Evolutionary conservation across 2,888 invertebrate species (phyloP), one percentile per base, ranked within the genome.

Genomic region (Lingula anatina): DNA sequence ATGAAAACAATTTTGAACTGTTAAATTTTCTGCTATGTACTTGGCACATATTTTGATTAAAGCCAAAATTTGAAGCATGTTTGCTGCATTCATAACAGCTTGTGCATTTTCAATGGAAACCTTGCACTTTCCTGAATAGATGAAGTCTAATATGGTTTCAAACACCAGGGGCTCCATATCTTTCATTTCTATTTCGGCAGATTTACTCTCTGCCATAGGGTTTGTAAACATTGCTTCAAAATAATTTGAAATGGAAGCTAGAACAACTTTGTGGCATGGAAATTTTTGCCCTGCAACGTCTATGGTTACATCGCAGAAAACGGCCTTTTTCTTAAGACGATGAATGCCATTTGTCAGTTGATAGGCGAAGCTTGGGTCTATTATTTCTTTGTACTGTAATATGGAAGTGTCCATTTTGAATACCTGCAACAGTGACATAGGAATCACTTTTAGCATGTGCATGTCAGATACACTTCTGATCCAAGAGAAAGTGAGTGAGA

Each of bases 221-320:
- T 67, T 68, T 2, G 65, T 61, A 55, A 70, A 70, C 70, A 70
- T 70, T 2, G 65, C 65, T 44, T 61, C 61, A 50, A 70, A 70
- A 45, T 70, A 70, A 5, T 65, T 58, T 4, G 70, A 68, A 1
- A 68, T 68, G 24, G 68, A 67, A 24, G 68, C 68, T n/a, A 70
- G 55, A 9, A 70, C 59, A 18, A 67, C 65, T 45, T 65, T 65
- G 46, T 70, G 70, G 47, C 70, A 67, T 15, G 65, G 61, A 44
- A 67, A 70, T 28, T 53, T 54, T 35, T 53, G 52, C 26, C 57
- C 58, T 31, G 62, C 66, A 12, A 68, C 62, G 25, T 54, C 54
- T 26, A 70, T 62, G 20, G 60, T 62, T 12, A 70, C 54, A 44
- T 70, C 70, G 36, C 65, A 65, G 54, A 66, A 70, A 5, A 61